Conservation (phyloP, 2,888 invertebrate species). For the Habrosyne pyritoides region DNA sequence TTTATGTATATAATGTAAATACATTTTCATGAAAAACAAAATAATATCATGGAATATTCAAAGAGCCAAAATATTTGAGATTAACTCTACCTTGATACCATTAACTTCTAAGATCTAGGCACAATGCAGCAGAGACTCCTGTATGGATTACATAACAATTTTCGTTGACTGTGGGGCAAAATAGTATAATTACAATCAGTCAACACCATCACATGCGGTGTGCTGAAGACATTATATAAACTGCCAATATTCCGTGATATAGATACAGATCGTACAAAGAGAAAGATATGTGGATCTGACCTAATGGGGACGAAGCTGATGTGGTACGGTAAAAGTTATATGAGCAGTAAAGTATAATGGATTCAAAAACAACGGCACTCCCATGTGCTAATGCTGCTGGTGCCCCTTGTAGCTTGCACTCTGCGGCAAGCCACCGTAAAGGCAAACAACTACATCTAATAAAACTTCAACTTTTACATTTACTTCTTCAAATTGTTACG, state of each 20-base stretch:
- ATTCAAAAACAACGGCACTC: slow-evolving; percentile 51
- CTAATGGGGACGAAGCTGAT: slow-evolving; percentile 39
- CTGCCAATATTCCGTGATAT: slow-evolving; percentile 41
- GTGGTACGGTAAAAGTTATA: slow-evolving; percentile 27
- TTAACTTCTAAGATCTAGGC: slow-evolving; percentile 84
- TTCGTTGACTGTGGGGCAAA: slow-evolving; percentile 82
- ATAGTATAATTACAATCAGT: slow-evolving; percentile 55
- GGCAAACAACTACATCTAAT: slow-evolving; percentile 80
- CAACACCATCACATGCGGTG: slow-evolving; percentile 70
- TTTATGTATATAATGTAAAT: slow-evolving; percentile 82
- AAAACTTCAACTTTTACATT: slow-evolving; percentile 71
- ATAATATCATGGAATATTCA: slow-evolving; percentile 84
- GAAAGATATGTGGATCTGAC: slow-evolving; percentile 38
- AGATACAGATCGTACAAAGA: slow-evolving; percentile 24
- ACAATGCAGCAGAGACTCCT: slow-evolving; percentile 84
- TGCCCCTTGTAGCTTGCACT: slow-evolving; percentile 65
- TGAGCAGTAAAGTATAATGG: slow-evolving; percentile 60
- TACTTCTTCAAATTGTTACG: slow-evolving; percentile 70
- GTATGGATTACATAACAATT: slow-evolving; percentile 81
- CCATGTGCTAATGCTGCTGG: slow-evolving; percentile 60
- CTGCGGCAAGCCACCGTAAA: slow-evolving; percentile 65
- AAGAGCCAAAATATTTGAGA: slow-evolving; percentile 84
- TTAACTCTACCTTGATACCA: slow-evolving; percentile 83
- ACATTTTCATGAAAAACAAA: slow-evolving; percentile 82
- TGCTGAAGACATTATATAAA: slow-evolving; percentile 62